These are phyloP conservation scores for Euwallacea similis DNA, from an alignment of 1,140 invertebrate genomes.

Conservation along the genomic window DNA sequence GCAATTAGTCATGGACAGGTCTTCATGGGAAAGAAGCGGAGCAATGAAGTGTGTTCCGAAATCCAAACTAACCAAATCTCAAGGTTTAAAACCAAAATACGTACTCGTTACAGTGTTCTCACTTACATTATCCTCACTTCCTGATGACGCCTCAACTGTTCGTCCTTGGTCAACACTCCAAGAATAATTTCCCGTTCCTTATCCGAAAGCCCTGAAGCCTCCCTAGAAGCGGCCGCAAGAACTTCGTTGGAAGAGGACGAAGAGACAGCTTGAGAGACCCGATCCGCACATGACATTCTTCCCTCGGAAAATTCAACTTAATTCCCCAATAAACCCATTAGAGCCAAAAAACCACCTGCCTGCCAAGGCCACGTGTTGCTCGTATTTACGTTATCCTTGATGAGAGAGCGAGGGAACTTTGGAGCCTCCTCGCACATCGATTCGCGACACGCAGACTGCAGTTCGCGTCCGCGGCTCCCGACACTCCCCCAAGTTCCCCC, in stretches of 20 bases:
- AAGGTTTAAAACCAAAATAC: no score
- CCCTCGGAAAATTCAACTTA: neutral
- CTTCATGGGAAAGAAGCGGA: no score
- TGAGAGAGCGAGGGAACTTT: neutral
- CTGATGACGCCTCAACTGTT: slow-evolving; percentile 48
- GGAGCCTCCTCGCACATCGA: neutral
- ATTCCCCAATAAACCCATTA: neutral
- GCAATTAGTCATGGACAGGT: no score
- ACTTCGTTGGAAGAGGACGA: slow-evolving; percentile 47
- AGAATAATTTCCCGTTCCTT: slow-evolving; percentile 51
- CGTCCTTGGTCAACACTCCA: slow-evolving; percentile 51
- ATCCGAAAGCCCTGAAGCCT: slow-evolving; percentile 47
- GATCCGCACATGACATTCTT: slow-evolving; percentile 9
- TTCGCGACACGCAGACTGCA: slow-evolving; percentile 28
- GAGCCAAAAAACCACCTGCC: slow-evolving; percentile 16
- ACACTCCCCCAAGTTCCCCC: slow-evolving; percentile 1
- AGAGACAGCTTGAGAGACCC: neutral
- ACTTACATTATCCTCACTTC: slow-evolving; percentile 50
- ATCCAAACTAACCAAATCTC: no score
- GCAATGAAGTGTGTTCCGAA: no score
- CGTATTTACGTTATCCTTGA: slow-evolving; percentile 14
- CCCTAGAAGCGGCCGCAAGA: slow-evolving; percentile 46
- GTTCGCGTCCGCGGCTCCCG: slow-evolving; percentile 1
- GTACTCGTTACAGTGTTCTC: no score
- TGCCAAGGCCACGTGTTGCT: slow-evolving; percentile 33